phyloP scores from a whole-genome alignment of 2,113 vertebrate genomes.

The Antennarius striatus region DNA sequence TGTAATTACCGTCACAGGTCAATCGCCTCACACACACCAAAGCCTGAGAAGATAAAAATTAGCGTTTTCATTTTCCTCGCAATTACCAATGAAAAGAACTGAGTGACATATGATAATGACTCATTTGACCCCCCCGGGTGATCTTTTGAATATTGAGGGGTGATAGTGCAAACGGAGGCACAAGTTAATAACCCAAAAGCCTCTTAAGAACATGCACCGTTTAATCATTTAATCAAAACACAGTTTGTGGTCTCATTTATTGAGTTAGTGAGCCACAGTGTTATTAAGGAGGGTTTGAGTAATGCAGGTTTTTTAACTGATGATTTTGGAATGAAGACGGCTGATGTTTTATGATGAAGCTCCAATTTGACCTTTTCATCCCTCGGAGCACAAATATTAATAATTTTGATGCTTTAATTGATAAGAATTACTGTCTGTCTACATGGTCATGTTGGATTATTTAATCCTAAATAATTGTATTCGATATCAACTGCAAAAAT shows the following conservation, averaged over 20 bases:
- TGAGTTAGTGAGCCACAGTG: conserved; percentile 52
- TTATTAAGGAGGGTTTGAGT: conserved; percentile 52
- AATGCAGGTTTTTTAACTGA: conserved; percentile 38
- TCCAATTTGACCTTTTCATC: not conserved
- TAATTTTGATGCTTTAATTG: not conserved
- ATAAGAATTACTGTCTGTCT: not conserved
- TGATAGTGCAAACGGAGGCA: conserved; percentile 45
- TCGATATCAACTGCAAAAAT: no score
- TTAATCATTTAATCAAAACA: conserved; percentile 68
- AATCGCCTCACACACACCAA: conserved; percentile 13
- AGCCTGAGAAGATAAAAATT: conserved; percentile 31
- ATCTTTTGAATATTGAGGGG: conserved; percentile 46
- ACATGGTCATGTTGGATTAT: no score
- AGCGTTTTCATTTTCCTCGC: conserved; percentile 45
- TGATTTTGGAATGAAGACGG: conserved; percentile 28
- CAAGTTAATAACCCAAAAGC: conserved; percentile 63
- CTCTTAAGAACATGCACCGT: conserved; percentile 47
- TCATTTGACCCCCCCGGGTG: conserved; percentile 58
- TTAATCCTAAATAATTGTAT: no score
- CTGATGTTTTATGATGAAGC: conserved; percentile 7
- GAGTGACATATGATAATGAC: conserved; percentile 65
- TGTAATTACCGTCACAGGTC: conserved; percentile 36
- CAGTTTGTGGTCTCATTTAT: conserved; percentile 60
- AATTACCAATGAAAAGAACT: conserved; percentile 52
- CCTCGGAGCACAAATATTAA: not conserved